Evolutionary conservation across 2,113 vertebrate genomes (phyloP), one percentile per base, ranked within the genome.

Genomic region (Aegotheles bennettii): DNA sequence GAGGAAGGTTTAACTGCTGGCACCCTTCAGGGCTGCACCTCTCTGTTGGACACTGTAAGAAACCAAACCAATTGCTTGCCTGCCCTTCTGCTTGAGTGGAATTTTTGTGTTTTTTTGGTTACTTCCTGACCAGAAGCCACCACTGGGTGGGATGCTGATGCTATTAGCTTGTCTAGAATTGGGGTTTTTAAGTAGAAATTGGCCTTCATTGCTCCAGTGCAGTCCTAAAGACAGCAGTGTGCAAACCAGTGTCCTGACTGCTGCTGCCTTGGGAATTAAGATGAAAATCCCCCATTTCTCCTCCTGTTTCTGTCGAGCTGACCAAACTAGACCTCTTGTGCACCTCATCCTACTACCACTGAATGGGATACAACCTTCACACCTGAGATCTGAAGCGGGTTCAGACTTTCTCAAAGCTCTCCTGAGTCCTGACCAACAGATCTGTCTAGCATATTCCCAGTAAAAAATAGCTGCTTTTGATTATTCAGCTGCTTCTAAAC

Each of bases 1-100:
- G 89, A 60, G 93, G 82, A 87, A 94, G 64, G 68, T 93, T 95
- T 45, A 48, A 67, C 48, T 81, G 64, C 78, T 94, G 93, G 83
- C 70, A 85, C 5, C 0, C 11, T 89, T 65, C 31, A 59, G 56
- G 24, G n/a, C 38, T 85, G 31, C 6, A 9, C 45, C 43, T 92
- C 65, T 88, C 29, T 16, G 33, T 43, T 78, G 51, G 64, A 68
- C 68, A 13, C 26, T 25, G 28, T 16, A 31, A 78, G 61, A 33
- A 92, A 35, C 5, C 1, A 28, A 77, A 67, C 48, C 21, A 47
- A 13, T 69, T 26, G 42, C 21, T 76, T 11, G 10, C 26, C 54
- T 29, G n/a, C 25, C 11, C 26, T 14, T 78, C 28, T 61, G 47
- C 61, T 48, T 5, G 38, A 70, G 40, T 43, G 54, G 51, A 33